Evolutionary conservation across 1,140 invertebrate genomes (phyloP).

Genomic region (Zaprionus capensis): DNA sequence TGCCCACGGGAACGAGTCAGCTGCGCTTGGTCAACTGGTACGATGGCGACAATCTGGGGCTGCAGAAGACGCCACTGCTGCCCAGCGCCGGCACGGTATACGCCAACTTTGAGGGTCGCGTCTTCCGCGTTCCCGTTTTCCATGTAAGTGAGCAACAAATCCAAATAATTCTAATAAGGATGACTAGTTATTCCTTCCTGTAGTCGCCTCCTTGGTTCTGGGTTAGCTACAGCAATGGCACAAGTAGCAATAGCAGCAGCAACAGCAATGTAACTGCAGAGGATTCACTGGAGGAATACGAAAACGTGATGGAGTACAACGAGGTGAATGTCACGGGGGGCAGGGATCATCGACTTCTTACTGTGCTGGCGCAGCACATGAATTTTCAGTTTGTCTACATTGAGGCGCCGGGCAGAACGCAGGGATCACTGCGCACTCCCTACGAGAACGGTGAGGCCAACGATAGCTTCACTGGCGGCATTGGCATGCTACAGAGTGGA

Average conservation of each 20-base stretch:
- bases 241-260: slow-evolving; percentile 55
- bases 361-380: slow-evolving; percentile 87
- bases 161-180: not conserved
- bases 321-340: slow-evolving; percentile 88
- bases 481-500: slow-evolving; percentile 88
- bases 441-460: slow-evolving; percentile 85
- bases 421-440: slow-evolving; percentile 86
- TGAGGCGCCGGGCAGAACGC: slow-evolving; percentile 88
- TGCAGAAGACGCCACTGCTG: slow-evolving; percentile 87
- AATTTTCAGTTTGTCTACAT: slow-evolving; percentile 89
- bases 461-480: slow-evolving; percentile 88
- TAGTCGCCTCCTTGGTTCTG: slow-evolving; percentile 91
- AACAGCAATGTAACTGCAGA: slow-evolving; percentile 61
- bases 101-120: slow-evolving; percentile 86
- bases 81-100: slow-evolving; percentile 86
- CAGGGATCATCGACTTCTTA: slow-evolving; percentile 88
- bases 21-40: slow-evolving; percentile 89
- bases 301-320: slow-evolving; percentile 72
- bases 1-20: slow-evolving; percentile 85
- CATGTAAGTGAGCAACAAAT: slow-evolving; percentile 85
- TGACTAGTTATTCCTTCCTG: slow-evolving; percentile 29
- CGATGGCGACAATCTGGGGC: slow-evolving; percentile 85
- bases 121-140: slow-evolving; percentile 88
- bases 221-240: slow-evolving; percentile 85
- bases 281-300: slow-evolving; percentile 10